A percentile compares a stretch with the other conserved stretches of the same genome.
Conservation (phyloP, 2,888 invertebrate genomes). For the Agrochola litura region DNA sequence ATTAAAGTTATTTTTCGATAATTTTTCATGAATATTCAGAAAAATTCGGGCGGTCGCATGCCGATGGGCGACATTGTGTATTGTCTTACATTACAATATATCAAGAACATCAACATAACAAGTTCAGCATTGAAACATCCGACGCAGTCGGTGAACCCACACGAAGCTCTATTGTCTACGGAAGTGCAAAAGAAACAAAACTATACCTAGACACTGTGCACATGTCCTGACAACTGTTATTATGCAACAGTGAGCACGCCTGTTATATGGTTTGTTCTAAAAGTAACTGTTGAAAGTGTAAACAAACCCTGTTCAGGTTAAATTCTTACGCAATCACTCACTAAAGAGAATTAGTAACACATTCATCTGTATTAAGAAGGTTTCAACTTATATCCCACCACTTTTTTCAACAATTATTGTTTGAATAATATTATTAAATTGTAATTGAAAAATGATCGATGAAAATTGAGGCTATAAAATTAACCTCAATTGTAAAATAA, state of each 20-base stretch:
- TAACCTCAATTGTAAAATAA: background rate
- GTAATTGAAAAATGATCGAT: background rate
- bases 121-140: slow-evolving; percentile 8
- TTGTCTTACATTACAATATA: background rate
- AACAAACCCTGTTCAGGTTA: background rate
- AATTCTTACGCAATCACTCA: background rate
- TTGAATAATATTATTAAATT: background rate
- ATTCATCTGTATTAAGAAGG: background rate
- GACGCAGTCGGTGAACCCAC: slow-evolving; percentile 53
- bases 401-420: background rate
- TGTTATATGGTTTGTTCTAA: slow-evolving; percentile 14
- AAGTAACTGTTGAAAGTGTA: background rate
- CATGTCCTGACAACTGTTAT: slow-evolving; percentile 56
- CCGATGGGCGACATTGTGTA: background rate
- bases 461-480: background rate
- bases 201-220: slow-evolving; percentile 43
- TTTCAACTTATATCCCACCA: background rate
- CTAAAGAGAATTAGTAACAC: background rate
- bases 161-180: slow-evolving; percentile 59
- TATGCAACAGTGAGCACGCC: slow-evolving; percentile 43
- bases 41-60: too few species aligned
- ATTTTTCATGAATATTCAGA: too few species aligned
- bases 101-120: background rate
- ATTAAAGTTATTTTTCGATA: too few species aligned
- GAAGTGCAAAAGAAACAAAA: slow-evolving; percentile 58